Base-by-base conservation (phyloP, 2,113 vertebrate genomes). In the Larimichthys polyactis region DNA sequence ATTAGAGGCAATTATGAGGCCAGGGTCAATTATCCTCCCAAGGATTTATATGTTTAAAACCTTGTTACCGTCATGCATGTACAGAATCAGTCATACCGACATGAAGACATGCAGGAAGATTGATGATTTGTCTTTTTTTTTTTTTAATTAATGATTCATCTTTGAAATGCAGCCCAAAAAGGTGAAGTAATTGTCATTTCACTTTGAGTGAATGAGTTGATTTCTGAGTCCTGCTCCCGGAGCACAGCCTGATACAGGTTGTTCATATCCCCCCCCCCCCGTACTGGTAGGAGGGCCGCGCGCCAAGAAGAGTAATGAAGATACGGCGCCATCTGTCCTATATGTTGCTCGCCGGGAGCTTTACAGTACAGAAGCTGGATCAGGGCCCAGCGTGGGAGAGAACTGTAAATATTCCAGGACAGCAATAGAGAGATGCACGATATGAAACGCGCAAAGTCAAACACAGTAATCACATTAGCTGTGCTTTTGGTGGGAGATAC, bases 261-360 rank as follows among this genome's bases (percentile, higher is more conserved):
- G 68, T 51, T 63, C 40, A 46, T 71, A 85, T 71, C 75, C 75
- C 60, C 57, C 27, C 2, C 27, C 27, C 20, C 57, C 22, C 20
- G 20, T 44, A 24, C 58, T 71, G 57, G 11, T 68, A 44, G 10
- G 60, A 84, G 71, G 46, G 76, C 91, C n/a, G 27, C 0, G 2
- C 1, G 79, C 86, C 88, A 89, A 80, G 64, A 85, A 65, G 72
- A 55, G 74, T 83, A 81, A 89, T 92, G 86, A 89, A 73, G 82
- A 91, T 70, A 77, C 15, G 29, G 19, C 4, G 68, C 85, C 90
- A 85, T 86, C 86, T 93, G 86, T 88, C 67, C 82, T 91, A 70
- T 85, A 77, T 73, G 87, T 72, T 75, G 71, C 52, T 79, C 0
- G 74, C 81, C 82, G 75, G 62, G 73, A 82, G 89, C 82, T 75